Base-by-base conservation (phyloP, 1,140 invertebrate species). In the Procambarus virginalis region DNA sequence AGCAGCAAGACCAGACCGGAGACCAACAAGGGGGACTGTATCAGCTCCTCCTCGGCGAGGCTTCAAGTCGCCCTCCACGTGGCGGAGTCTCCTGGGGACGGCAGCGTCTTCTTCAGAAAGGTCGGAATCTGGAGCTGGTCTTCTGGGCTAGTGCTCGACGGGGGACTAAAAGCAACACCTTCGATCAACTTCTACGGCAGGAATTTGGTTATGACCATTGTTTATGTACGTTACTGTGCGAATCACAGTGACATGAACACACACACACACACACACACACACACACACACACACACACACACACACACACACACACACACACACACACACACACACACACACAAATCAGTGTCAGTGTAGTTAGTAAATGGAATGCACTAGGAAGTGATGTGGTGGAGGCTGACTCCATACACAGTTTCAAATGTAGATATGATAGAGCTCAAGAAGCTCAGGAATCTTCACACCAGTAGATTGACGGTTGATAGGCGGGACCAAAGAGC, bases 141-240 rank as follows among this genome's bases (percentile, higher is more conserved):
- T 48, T 34, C 60, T 8, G 60, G 58, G 10, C 49, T 81, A 14
- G 2, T 55, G 3, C 78, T 88, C 12, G 4, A 22, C 2, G 68
- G 9, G 34, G 64, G 48, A 12, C 60, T 88, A 5, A 34, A 70
- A 55, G 20, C 79, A 5, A 5, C 77, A 2, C 68, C 86, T 49
- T 46, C 64, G 14, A 2, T 4, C 0, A 14, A 75, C 64, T 81
- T 88, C 64, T 20, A 55, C 2, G 79, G 78, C n/a, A 80, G 78
- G 48, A 17, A 55, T 46, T n/a, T 88, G n/a, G 34, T 58, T 51
- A 49, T 81, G 12, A 88, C 86, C 10, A 73, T 64, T 17, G 46
- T 88, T n/a, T 64, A 81, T 58, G 86, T 88, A 78, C 58, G 86
- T 73, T 51, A 48, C 22, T 45, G 55, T n/a, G n/a, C n/a, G n/a